phyloP scores from a whole-genome alignment of 2,888 invertebrate species.

The Caenorhabditis sp. region DNA sequence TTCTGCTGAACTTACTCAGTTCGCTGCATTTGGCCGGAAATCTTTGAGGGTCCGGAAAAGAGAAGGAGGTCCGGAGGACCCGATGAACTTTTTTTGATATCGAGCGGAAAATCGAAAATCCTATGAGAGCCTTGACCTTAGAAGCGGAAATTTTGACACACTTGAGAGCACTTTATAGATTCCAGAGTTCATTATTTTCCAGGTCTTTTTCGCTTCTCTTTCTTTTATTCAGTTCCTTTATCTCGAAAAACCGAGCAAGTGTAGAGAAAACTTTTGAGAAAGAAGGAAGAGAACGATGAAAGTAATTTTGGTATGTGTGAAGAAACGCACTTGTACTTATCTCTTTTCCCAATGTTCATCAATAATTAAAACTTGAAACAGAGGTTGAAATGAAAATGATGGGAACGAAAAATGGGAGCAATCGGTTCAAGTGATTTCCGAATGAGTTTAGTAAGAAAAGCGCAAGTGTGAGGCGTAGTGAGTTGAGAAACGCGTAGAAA shows the following conservation, averaged over 20 bases:
- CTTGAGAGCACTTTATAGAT: slow-evolving; percentile 54
- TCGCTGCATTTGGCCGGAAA: slow-evolving; percentile 40
- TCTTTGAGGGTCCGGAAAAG: slow-evolving; percentile 24
- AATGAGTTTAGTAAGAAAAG: not conserved
- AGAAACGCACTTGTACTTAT: slow-evolving; percentile 12
- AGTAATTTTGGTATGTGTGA: slow-evolving; percentile 42
- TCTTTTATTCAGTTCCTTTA: too few species aligned
- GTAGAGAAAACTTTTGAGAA: slow-evolving; percentile 4
- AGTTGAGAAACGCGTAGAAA: not conserved
- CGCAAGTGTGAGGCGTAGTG: not conserved
- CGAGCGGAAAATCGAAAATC: slow-evolving; percentile 24
- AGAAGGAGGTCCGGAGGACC: slow-evolving; percentile 18
- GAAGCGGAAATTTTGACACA: slow-evolving; percentile 57
- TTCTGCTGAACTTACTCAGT: not conserved
- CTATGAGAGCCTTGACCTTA: slow-evolving; percentile 46
- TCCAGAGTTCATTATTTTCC: slow-evolving; percentile 30
- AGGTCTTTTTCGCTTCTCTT: slow-evolving; percentile 29
- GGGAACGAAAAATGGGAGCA: not conserved
- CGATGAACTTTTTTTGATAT: slow-evolving; percentile 53
- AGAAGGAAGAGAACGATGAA: slow-evolving; percentile 19
- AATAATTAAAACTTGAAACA: slow-evolving; percentile 42
- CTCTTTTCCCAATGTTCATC: slow-evolving; percentile 36
- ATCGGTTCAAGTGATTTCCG: slow-evolving; percentile 39
- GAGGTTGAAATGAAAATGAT: not conserved
- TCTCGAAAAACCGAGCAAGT: slow-evolving; percentile 1